Evolutionary conservation across 2,113 vertebrate species (phyloP), one percentile per base, ranked within the genome.

Genomic region (Tragelaphus buxtoni): DNA sequence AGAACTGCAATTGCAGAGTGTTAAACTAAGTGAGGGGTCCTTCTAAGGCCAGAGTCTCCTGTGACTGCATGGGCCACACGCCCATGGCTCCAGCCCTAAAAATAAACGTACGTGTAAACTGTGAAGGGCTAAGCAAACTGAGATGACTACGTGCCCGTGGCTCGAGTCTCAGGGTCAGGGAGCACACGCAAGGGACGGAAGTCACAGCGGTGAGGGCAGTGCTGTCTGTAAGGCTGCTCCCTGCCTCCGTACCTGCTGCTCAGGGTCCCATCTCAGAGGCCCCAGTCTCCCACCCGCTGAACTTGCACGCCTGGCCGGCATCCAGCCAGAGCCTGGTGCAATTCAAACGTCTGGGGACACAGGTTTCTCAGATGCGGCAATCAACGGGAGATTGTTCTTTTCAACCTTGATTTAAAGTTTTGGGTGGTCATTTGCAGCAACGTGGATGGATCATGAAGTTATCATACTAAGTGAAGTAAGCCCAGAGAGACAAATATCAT

Each of bases 101-200:
- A 3, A 10, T 28, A 30, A 51, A 30, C 0, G 2, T 24, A 0
- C 3, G 0, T 11, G 39, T 51, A 32, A 20, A 69, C 30, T 7
- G 49, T 8, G n/a, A 56, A 17, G 45, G 2, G 55, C 28, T 60
- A 30, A 3, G 20, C 81, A n/a, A 28, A 61, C 61, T 3, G 49
- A 26, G 81, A 30, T 30, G 72, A 9, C 58, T 9, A 0, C 0
- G 1, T 5, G 20, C 5, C 4, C 0, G 0, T 0, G 26, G 53
- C 45, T 53, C 53, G 2, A 1, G n/a, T 5, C 81, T 49, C 74
- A 8, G n/a, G n/a, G 45, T 2, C 90, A 11, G 30, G 16, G 12
- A 47, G 17, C 20, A 5, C 45, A 8, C 42, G 2, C 2, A 12
- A 56, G 77, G 28, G 17, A 22, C 1, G 5, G 65, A 24, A 1